Evolutionary conservation across 2,797 vertebrate genomes (phyloP).

Genomic region (Sebastes ruberrimus): DNA sequence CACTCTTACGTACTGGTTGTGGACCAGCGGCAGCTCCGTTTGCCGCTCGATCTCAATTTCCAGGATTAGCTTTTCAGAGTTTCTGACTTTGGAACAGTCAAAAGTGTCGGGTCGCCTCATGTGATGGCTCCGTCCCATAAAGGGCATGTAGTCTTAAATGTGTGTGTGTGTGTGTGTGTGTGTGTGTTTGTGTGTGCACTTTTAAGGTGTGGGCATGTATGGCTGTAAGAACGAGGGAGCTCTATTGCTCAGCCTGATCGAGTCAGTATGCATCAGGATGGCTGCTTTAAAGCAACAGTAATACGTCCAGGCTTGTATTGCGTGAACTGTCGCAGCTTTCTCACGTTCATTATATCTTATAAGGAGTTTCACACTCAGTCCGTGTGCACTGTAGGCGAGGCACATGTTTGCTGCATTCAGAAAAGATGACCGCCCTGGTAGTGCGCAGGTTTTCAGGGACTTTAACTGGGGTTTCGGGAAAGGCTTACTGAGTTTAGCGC

Average conservation of each 20-base stretch:
- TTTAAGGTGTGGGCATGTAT: slow-evolving; percentile 77
- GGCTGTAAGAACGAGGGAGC: slow-evolving; percentile 79
- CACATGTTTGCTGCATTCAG: slow-evolving; percentile 82
- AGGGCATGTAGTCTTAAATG: slow-evolving; percentile 59
- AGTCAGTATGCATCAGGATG: slow-evolving; percentile 74
- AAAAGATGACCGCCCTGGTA: slow-evolving; percentile 48
- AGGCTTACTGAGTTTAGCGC: slow-evolving; percentile 92
- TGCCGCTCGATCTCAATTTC: slow-evolving; percentile 38
- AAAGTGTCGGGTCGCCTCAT: slow-evolving; percentile 53
- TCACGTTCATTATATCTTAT: slow-evolving; percentile 48
- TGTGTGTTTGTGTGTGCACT: slow-evolving; percentile 39
- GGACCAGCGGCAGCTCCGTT: slow-evolving; percentile 26
- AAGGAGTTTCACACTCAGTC: slow-evolving; percentile 63
- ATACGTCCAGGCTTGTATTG: slow-evolving; percentile 75
- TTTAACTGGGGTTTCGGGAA: slow-evolving; percentile 87
- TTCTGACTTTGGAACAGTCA: slow-evolving; percentile 66
- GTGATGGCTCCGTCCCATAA: slow-evolving; percentile 68
- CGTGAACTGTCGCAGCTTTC: slow-evolving; percentile 65
- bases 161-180: slow-evolving; percentile 37
- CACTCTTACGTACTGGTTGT: slow-evolving; percentile 40
- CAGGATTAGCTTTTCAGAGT: slow-evolving; percentile 41
- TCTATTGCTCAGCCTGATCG: slow-evolving; percentile 68
- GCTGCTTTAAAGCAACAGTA: slow-evolving; percentile 76
- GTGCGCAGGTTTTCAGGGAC: slow-evolving; percentile 39
- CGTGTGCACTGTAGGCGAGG: slow-evolving; percentile 77